phyloP scores from a whole-genome alignment of 2,888 invertebrate species.

The Piscicola geometra region DNA sequence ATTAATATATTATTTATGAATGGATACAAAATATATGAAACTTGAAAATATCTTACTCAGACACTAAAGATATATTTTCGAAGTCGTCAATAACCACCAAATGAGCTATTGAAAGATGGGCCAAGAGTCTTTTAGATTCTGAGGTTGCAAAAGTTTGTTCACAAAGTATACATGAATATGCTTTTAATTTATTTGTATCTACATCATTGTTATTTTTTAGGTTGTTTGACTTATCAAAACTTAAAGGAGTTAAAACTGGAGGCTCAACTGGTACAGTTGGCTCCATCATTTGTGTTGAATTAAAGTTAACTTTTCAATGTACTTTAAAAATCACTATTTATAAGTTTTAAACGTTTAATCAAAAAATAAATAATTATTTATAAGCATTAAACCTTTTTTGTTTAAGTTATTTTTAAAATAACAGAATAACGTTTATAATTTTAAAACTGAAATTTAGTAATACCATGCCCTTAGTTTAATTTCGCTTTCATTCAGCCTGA shows the following conservation, averaged over 20 bases:
- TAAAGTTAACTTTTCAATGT: too few species aligned
- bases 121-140: background rate
- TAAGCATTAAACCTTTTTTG: too few species aligned
- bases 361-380: too few species aligned
- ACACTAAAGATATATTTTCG: background rate
- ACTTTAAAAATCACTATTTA: too few species aligned
- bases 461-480: too few species aligned
- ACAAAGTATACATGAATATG: slow-evolving; percentile 1
- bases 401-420: too few species aligned
- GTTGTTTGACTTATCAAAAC: background rate
- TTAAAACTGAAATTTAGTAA: too few species aligned
- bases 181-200: too few species aligned
- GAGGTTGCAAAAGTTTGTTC: background rate
- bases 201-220: background rate
- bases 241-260: background rate
- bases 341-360: too few species aligned
- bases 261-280: background rate
- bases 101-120: background rate
- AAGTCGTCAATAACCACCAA: background rate
- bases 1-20: too few species aligned
- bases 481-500: too few species aligned
- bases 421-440: too few species aligned
- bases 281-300: background rate
- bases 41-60: background rate
- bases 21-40: background rate